A percentile compares a stretch with the other conserved stretches of the same genome.
Conservation (phyloP, 2,113 vertebrate species). For the Coturnix japonica region DNA sequence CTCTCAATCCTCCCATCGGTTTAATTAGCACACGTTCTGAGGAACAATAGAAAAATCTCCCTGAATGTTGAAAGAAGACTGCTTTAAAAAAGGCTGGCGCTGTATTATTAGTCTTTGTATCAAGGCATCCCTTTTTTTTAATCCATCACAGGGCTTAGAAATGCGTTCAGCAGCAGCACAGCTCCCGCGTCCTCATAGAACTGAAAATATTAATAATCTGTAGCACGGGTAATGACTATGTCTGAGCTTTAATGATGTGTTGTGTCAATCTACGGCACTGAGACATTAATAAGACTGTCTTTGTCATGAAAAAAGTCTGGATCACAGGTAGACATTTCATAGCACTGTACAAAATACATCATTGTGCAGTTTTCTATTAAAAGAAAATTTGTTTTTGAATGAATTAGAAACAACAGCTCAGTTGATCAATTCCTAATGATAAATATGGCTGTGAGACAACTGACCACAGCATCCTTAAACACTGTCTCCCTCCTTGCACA, state of each 20-base stretch:
- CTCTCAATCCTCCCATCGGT: conserved; percentile 11
- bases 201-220: conserved; percentile 54
- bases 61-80: not conserved
- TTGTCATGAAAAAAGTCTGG: not conserved
- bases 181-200: not conserved
- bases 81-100: not conserved
- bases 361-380: not conserved
- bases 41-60: conserved; percentile 28
- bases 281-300: conserved; percentile 60
- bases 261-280: conserved; percentile 15
- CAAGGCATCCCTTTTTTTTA: conserved; percentile 4
- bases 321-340: not conserved
- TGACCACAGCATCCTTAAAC: not conserved
- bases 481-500: not conserved
- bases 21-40: conserved; percentile 11
- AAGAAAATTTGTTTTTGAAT: not conserved
- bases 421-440: not conserved
- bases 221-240: conserved; percentile 37
- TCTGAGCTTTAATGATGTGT: conserved; percentile 66
- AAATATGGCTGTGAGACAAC: not conserved
- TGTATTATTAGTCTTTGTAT: conserved; percentile 6
- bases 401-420: not conserved
- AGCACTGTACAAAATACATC: not conserved
- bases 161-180: not conserved
- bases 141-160: conserved; percentile 30